Base-by-base conservation (phyloP, 2,888 invertebrate genomes). In the Thymelicus sylvestris region DNA sequence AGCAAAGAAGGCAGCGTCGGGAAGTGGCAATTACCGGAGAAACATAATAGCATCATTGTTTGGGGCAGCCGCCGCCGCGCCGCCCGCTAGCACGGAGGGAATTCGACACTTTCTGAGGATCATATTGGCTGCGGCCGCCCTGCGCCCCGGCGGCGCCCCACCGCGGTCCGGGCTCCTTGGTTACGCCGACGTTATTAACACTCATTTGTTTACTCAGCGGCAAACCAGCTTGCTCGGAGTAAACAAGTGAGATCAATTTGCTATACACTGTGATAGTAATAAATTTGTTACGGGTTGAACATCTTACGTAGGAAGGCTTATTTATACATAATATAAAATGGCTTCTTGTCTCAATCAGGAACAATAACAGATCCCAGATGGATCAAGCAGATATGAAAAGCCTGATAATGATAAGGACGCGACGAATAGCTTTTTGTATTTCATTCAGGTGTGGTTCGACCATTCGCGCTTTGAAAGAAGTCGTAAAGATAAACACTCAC, bases 1-100 rank as follows among this genome's bases (percentile, higher is more conserved):
- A 41, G 64, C 52, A 65, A 65, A 65, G 52, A 63, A 63, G 63
- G 48, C 15, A 52, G 50, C 8, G 61, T 8, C 2, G 52, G 52
- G 50, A 65, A 65, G 64, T 52, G 50, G 64, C 64, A 65, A 65
- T 65, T 52, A 65, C 52, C 64, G 39, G 64, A 5, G 64, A 15
- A 63, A 65, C 65, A 65, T 65, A 65, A 65, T 65, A 24, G 65
- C 41, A 55, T 65, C 65, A 65, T 65, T 65, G 65, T 65, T 55
- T 52, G 65, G 24, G 55, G 50, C 31, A 38, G 24, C 24, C 24
- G 48, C 48, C 13, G 7, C 12, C 2, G 13, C 24, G 48, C 48
- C 13, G 7, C 12, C 2, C 39, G 8, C n/a, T 12, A 50, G 15
- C 5, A 50, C 15, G 50, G 8, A 7, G 19, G 65, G 65, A 55